A percentile compares a stretch with the other conserved stretches of the same genome.
These are phyloP conservation scores for Cheilosia scutellata DNA, from an alignment of 2,888 invertebrate species.

Conservation along the genomic window DNA sequence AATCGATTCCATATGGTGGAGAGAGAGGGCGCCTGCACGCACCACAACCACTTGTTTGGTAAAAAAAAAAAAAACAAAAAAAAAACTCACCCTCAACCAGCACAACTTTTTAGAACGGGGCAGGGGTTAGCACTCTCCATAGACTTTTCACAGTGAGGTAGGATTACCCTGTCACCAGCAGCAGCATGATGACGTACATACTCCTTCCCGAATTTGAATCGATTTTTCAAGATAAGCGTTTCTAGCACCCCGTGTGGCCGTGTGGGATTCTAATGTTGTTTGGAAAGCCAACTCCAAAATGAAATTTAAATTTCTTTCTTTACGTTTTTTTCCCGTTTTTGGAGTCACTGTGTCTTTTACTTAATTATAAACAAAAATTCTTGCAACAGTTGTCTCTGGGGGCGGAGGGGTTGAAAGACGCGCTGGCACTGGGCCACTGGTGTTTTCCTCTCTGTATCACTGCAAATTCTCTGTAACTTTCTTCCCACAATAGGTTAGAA, in stretches of 20 bases:
- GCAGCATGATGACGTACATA: slow-evolving; percentile 41
- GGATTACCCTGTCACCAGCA: slow-evolving; percentile 31
- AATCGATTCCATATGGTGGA: slow-evolving; percentile 65
- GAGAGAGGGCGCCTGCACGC: slow-evolving; percentile 7
- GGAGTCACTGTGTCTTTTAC: slow-evolving; percentile 39
- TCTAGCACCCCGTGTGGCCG: background rate
- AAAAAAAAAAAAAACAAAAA: slow-evolving; percentile 6
- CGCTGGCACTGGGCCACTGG: background rate
- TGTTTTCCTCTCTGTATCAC: slow-evolving; percentile 5
- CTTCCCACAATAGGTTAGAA: slow-evolving; percentile 44
- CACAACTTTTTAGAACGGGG: slow-evolving; percentile 16
- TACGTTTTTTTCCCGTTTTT: slow-evolving; percentile 8
- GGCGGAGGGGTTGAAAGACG: slow-evolving; percentile 10
- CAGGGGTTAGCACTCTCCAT: slow-evolving; percentile 23
- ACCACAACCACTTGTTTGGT: slow-evolving; percentile 70
- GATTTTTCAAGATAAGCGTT: slow-evolving; percentile 55
- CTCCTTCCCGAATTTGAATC: slow-evolving; percentile 18
- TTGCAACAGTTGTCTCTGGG: slow-evolving; percentile 67
- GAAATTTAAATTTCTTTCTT: background rate
- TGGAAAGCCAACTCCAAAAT: background rate
- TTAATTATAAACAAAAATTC: slow-evolving; percentile 60
- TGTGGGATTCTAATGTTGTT: background rate
- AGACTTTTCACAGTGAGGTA: slow-evolving; percentile 42
- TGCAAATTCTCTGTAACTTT: slow-evolving; percentile 40
- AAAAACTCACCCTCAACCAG: slow-evolving; percentile 49